Evolutionary conservation across 2,888 invertebrate species (phyloP).

Genomic region (Loripinus fragilis): DNA sequence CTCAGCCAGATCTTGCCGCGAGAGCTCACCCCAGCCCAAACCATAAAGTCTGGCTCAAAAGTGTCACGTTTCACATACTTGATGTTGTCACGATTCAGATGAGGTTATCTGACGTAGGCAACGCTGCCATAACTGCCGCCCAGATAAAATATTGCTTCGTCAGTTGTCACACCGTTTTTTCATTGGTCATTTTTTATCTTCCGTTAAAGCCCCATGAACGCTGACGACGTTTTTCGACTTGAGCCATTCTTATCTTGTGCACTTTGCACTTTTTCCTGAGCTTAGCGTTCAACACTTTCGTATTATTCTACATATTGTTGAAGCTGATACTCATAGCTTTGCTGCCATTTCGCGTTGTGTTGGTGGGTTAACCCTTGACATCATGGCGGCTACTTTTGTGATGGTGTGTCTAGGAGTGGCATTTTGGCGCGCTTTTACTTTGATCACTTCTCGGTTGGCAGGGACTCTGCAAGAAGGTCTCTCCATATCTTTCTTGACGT

Average conservation of each 20-base stretch:
- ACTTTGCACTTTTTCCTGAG: constrained; percentile 1
- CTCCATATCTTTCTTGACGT: neutral
- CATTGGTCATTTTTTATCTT: neutral
- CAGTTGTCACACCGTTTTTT: neutral
- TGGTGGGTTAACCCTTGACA: neutral
- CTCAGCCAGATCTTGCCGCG: neutral
- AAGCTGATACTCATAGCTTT: neutral
- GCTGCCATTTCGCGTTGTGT: neutral
- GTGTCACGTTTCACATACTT: constrained; percentile 7
- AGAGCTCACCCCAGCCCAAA: neutral
- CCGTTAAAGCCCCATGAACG: neutral
- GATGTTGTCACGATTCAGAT: neutral
- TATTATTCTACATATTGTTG: constrained; percentile 11
- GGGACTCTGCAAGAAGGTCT: neutral
- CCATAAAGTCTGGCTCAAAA: neutral
- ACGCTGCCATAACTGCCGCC: neutral
- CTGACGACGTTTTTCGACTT: neutral
- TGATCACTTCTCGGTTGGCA: neutral
- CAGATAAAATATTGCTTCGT: neutral
- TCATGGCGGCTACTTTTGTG: neutral
- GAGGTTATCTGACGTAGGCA: neutral
- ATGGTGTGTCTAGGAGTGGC: neutral
- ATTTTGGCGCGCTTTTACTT: neutral
- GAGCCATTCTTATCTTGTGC: neutral
- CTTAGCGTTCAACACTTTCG: neutral